Evolutionary conservation across 1,140 invertebrate species (phyloP).

Genomic region (Hormaphis cornu): DNA sequence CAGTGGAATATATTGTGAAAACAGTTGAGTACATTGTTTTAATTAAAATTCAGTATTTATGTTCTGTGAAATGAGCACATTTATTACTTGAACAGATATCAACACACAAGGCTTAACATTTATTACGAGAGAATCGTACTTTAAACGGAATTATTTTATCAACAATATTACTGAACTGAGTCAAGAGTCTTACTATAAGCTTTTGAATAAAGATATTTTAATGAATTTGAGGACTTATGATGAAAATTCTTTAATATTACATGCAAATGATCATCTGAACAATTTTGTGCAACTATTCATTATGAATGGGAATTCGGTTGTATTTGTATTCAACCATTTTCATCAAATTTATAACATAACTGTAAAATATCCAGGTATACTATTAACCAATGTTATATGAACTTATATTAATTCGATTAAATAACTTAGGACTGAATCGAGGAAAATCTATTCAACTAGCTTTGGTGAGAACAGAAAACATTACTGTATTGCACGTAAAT

Average conservation of each 20-base stretch:
- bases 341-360: constrained; percentile 70
- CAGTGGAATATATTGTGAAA: constrained; percentile 77
- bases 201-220: constrained; percentile 64
- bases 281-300: constrained; percentile 89
- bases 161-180: constrained; percentile 52
- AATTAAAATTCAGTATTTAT: neutral
- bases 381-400: neutral
- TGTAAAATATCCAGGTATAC: constrained; percentile 53
- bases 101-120: constrained; percentile 84
- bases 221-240: constrained; percentile 83
- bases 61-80: constrained; percentile 29
- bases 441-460: constrained; percentile 77
- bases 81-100: constrained; percentile 71
- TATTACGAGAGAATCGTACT: constrained; percentile 63
- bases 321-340: constrained; percentile 74
- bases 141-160: constrained; percentile 65
- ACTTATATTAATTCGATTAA: constrained; percentile 32
- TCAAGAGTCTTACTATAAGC: constrained; percentile 49
- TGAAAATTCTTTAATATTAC: constrained; percentile 68
- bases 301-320: constrained; percentile 58
- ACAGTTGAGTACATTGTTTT: constrained; percentile 59
- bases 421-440: constrained; percentile 53
- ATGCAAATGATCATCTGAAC: constrained; percentile 85
- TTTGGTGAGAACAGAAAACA: constrained; percentile 59
- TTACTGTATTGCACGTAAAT: constrained; percentile 74